Evolutionary conservation across 2,113 vertebrate genomes (phyloP).

Genomic region (Lycaon pictus): DNA sequence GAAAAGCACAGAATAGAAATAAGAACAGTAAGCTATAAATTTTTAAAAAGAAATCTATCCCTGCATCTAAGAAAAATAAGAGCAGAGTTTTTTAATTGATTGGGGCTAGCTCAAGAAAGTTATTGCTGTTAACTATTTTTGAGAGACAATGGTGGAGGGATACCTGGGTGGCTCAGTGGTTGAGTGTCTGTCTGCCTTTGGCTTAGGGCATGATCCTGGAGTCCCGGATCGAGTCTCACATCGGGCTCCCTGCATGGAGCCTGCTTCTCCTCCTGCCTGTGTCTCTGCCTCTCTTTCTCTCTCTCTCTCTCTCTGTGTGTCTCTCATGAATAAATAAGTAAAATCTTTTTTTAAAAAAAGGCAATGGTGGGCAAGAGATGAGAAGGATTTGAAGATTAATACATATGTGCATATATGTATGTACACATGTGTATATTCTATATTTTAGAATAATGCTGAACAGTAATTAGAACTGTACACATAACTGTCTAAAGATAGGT

Average conservation of each 20-base stretch:
- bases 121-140: slow-evolving; percentile 25
- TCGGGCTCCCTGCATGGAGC: too few relatives aligned
- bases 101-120: neutral
- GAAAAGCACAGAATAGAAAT: neutral
- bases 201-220: too few relatives aligned
- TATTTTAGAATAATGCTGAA: neutral
- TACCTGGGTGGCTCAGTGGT: too few relatives aligned
- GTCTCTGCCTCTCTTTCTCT: too few relatives aligned
- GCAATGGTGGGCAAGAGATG: neutral
- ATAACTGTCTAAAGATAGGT: neutral
- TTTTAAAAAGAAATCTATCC: neutral
- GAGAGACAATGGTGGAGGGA: neutral
- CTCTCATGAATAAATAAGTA: too few relatives aligned
- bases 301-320: too few relatives aligned
- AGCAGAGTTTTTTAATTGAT: neutral
- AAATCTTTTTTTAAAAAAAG: neutral
- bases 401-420: neutral
- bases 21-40: neutral
- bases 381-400: neutral
- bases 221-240: too few relatives aligned
- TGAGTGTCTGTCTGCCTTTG: too few relatives aligned
- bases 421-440: neutral
- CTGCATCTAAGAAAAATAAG: neutral
- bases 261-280: too few relatives aligned
- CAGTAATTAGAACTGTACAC: neutral